Conservation (phyloP, 2,113 vertebrate species). For the human region DNA sequence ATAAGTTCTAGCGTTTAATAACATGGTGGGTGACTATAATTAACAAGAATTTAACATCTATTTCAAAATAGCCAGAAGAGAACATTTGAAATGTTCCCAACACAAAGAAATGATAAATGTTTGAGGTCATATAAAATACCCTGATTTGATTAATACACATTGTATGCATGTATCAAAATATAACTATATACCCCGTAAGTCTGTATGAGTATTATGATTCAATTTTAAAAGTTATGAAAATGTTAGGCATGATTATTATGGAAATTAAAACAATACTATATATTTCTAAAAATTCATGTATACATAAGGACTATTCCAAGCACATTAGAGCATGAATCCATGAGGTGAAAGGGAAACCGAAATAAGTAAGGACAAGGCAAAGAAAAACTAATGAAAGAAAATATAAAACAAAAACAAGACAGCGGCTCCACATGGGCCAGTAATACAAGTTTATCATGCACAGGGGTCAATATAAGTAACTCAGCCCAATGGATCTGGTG, state of each 20-base stretch:
- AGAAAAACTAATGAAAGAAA: not conserved
- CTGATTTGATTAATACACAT: not conserved
- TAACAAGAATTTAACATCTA: not conserved
- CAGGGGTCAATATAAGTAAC: not conserved
- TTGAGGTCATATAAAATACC: not conserved
- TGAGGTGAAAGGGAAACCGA: not conserved
- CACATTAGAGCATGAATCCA: not conserved
- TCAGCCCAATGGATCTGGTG: not conserved
- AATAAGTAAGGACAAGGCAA: not conserved
- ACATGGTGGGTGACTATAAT: not conserved
- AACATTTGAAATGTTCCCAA: not conserved
- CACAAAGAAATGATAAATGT: not conserved
- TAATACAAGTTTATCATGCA: not conserved
- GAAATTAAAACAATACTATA: not conserved
- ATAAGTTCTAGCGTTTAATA: not conserved
- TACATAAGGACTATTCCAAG: not conserved
- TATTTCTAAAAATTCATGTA: not conserved
- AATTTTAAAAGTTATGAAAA: not conserved
- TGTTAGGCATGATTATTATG: not conserved
- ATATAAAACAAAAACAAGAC: not conserved
- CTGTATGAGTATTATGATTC: not conserved
- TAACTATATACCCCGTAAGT: not conserved
- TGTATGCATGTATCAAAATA: not conserved
- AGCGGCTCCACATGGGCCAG: not conserved
- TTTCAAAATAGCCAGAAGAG: not conserved